Evolutionary conservation across 2,113 vertebrate species (phyloP).

Genomic region (Dissostichus mawsoni): DNA sequence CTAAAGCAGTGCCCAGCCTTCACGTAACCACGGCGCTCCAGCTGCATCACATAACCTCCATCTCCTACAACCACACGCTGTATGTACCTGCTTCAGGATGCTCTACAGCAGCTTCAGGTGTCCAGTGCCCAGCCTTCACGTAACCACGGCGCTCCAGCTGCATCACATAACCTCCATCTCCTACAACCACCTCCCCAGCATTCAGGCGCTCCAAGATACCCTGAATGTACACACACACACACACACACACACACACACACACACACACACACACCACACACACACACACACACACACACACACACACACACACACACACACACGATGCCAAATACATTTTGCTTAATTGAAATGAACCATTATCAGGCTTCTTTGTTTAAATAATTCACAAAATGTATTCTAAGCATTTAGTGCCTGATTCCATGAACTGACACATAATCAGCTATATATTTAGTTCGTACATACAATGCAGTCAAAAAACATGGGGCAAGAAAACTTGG

Average conservation of each 20-base stretch:
- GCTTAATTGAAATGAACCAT: background rate
- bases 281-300: background rate
- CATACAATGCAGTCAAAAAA: no score
- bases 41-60: conserved; percentile 90
- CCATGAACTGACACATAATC: background rate
- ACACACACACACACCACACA: background rate
- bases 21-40: conserved; percentile 91
- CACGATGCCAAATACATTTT: background rate
- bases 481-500: no score
- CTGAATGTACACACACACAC: conserved; percentile 61
- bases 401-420: background rate
- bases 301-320: background rate
- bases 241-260: background rate
- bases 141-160: conserved; percentile 91
- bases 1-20: conserved; percentile 89
- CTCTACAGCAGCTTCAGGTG: no score
- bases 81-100: conserved; percentile 89
- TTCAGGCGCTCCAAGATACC: conserved; percentile 89
- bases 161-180: conserved; percentile 91
- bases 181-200: conserved; percentile 89
- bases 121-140: conserved; percentile 89
- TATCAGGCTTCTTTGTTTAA: background rate
- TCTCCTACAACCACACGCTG: conserved; percentile 87
- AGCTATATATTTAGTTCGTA: background rate
- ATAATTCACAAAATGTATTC: background rate